These are phyloP conservation scores for Ibidorhyncha struthersii DNA, from an alignment of 2,113 vertebrate species.

Conservation along the genomic window DNA sequence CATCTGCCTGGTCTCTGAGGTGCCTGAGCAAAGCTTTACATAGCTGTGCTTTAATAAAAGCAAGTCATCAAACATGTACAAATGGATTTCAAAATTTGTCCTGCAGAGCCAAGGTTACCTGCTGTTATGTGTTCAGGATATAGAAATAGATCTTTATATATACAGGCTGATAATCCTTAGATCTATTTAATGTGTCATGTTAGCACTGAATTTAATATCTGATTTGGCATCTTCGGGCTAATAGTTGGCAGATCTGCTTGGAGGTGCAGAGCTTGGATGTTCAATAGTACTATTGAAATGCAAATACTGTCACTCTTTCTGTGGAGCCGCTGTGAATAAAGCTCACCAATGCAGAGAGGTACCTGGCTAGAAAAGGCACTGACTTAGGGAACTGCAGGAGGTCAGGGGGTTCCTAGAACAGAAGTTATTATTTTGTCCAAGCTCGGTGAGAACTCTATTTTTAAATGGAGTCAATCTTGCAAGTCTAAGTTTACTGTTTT, in stretches of 20 bases:
- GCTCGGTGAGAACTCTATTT: not conserved
- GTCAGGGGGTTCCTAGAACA: not conserved
- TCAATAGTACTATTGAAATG: not conserved
- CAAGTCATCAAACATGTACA: not conserved
- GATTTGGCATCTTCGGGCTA: not conserved
- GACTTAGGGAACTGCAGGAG: not conserved
- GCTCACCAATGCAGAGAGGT: not conserved
- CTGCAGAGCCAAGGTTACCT: not conserved
- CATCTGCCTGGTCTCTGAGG: not conserved
- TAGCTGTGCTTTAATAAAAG: not conserved
- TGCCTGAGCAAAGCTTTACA: not conserved
- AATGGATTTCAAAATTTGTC: not conserved
- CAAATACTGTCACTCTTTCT: not conserved
- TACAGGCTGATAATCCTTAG: not conserved
- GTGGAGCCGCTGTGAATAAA: not conserved
- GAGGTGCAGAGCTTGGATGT: not conserved
- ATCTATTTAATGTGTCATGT: not conserved
- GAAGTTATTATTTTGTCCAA: not conserved
- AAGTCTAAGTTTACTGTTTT: not conserved
- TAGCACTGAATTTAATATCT: not conserved
- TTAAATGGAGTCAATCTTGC: not conserved
- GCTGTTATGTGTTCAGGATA: not conserved
- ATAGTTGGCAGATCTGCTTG: not conserved
- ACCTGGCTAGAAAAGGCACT: not conserved
- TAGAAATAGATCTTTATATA: not conserved